Evolutionary conservation across 2,797 vertebrate species (phyloP), one percentile per base, ranked within the genome.

Genomic region (Falco concolor): DNA sequence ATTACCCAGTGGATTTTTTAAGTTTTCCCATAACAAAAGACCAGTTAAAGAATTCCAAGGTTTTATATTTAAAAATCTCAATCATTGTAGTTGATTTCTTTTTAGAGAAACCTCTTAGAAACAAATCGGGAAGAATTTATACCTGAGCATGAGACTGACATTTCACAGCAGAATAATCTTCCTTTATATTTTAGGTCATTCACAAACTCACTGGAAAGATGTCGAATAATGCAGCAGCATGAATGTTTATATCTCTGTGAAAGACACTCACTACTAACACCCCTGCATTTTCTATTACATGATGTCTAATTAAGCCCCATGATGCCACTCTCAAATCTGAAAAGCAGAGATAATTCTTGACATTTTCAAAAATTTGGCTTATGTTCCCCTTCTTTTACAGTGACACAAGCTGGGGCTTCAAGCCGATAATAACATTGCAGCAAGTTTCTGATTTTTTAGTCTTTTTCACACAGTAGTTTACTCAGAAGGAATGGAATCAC

Each of bases 231-330:
- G 73, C 77, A 96, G 77, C 89, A 91, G 87, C 88, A 70, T 91
- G 95, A 97, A 96, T 96, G 92, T 97, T 98, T 98, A 95, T 76
- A 77, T 76, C 82, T 95, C 89, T 97, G 89, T 90, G 95, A 97
- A 97, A 96, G 94, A 94, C 95, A 77, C 87, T 97, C 79, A 70
- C 95, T 96, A 82, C 89, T 97, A 96, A 97, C 97, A 96, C 92
- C 88, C 87, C 90, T 90, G 95, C 77, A 95, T 97, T 97, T 96
- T 97, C 94, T 95, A 91, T 88, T 97, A 95, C 95, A 95, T 32
- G 30, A 96, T 96, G 95, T 97, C 96, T 97, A 96, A 98, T 97
- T 97, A 97, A 98, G 95, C 92, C 96, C 96, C 97, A 95, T 93
- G 97, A 97, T 61, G 95, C 85, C 94, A 80, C 88, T 96, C 74